Evolutionary conservation across 1,140 invertebrate genomes (phyloP).

Genomic region (Brachionus asplanchnoidis): DNA sequence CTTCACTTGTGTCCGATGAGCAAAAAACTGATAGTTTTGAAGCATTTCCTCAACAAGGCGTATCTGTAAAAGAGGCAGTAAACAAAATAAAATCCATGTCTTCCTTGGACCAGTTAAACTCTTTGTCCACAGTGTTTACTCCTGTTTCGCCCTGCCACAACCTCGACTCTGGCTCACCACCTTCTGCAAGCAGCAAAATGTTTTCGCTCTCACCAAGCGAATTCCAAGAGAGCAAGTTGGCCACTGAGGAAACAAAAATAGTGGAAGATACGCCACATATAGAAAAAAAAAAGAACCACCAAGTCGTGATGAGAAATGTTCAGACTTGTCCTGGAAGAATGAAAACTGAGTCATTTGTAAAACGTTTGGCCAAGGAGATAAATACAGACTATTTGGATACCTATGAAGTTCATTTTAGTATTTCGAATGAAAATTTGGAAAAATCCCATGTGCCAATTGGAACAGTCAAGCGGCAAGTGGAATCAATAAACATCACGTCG

Average conservation of each 20-base stretch:
- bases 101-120: background rate
- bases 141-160: background rate
- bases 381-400: background rate
- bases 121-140: background rate
- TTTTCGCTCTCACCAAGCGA: background rate
- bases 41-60: background rate
- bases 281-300: background rate
- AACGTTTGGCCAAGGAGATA: background rate
- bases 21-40: background rate
- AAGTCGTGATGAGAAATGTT: background rate
- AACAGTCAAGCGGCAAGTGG: constrained; percentile 26
- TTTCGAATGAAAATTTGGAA: constrained; percentile 25
- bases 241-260: background rate
- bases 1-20: background rate
- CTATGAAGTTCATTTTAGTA: constrained; percentile 2
- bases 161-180: background rate
- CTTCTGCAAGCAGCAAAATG: background rate
- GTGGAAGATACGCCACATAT: background rate
- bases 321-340: background rate
- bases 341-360: constrained; percentile 1
- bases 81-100: constrained; percentile 21
- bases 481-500: constrained; percentile 30
- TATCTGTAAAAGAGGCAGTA: constrained; percentile 11
- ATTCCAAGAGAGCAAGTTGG: background rate
- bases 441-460: background rate